A percentile compares a stretch with the other conserved stretches of the same genome.
Evolutionary conservation across 2,888 invertebrate species (phyloP).

Genomic region (Andrena praecox): DNA sequence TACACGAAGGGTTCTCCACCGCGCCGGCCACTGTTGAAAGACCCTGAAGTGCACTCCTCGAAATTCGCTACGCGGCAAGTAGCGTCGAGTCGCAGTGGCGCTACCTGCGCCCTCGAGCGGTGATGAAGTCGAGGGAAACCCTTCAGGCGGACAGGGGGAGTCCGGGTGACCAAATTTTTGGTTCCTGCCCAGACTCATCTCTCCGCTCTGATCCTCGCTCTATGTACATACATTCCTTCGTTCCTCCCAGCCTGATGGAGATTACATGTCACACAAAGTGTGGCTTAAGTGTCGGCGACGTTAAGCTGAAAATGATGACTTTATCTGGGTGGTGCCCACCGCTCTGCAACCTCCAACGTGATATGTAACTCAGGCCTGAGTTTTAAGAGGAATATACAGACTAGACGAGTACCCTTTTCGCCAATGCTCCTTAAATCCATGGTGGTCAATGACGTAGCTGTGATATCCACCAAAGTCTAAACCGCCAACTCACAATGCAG

Average conservation of each 20-base stretch:
- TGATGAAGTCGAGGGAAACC: constrained; percentile 67
- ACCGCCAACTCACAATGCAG: neutral
- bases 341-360: neutral
- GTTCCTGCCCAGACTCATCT: constrained; percentile 43
- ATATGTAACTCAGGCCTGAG: neutral
- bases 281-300: neutral
- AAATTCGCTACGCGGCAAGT: constrained; percentile 80
- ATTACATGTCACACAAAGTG: constrained; percentile 28
- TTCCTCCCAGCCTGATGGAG: neutral
- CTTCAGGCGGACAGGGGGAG: constrained; percentile 62
- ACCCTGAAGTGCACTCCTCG: constrained; percentile 78
- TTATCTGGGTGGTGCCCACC: neutral
- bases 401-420: too few relatives aligned
- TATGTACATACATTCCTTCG: neutral
- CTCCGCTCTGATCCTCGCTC: constrained; percentile 3
- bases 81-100: constrained; percentile 72
- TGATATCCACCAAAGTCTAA: neutral
- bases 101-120: constrained; percentile 74
- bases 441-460: too few relatives aligned
- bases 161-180: constrained; percentile 63
- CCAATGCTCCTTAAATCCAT: too few relatives aligned
- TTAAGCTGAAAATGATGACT: constrained; percentile 4
- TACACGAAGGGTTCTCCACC: constrained; percentile 77
- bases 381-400: too few relatives aligned
- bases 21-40: constrained; percentile 78